phyloP scores from a whole-genome alignment of 2,113 vertebrate genomes.

The Octodon degus region DNA sequence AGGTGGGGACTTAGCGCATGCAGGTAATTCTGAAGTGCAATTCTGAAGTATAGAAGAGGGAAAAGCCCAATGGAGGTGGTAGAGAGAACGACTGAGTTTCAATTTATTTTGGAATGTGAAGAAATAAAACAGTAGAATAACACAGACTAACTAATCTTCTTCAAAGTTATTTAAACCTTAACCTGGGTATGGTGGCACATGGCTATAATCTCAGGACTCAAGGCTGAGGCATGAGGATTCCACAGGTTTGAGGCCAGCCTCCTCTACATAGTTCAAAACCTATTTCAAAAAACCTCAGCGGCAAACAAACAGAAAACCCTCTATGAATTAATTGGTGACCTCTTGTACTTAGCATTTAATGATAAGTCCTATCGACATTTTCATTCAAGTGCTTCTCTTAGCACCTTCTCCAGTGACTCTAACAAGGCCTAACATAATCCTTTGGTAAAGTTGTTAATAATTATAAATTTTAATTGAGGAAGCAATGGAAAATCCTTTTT shows the following conservation, averaged over 20 bases:
- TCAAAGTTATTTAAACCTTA: neutral
- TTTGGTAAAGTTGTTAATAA: neutral
- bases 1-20: no score
- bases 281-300: neutral
- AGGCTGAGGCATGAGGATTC: neutral
- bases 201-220: neutral
- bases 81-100: neutral
- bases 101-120: neutral
- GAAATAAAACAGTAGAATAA: neutral
- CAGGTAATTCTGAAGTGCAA: neutral
- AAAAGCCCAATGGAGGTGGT: neutral
- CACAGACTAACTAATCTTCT: neutral
- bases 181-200: neutral
- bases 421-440: neutral
- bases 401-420: slow-evolving; percentile 12
- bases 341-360: slow-evolving; percentile 37
- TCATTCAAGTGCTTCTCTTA: neutral
- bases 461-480: neutral
- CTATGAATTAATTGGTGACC: neutral
- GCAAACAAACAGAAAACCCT: neutral
- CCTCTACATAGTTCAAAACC: neutral
- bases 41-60: neutral
- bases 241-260: no score
- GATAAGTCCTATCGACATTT: neutral
- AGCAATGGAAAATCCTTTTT: neutral